A percentile compares a stretch with the other conserved stretches of the same genome.
These are phyloP conservation scores for Brachypterus glaber DNA, from an alignment of 2,888 invertebrate species.

Conservation along the genomic window DNA sequence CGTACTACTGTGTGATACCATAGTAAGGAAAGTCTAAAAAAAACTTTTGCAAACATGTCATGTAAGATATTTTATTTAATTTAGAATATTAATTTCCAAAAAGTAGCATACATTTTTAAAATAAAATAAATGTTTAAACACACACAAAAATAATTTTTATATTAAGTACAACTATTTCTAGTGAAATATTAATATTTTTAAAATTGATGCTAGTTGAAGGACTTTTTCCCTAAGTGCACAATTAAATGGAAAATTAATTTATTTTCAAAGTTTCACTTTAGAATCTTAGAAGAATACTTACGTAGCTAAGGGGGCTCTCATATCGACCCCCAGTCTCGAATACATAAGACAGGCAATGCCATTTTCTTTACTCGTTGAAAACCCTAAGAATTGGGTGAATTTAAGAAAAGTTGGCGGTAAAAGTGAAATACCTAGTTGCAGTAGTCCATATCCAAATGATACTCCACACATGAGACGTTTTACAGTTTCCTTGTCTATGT, in stretches of 20 bases:
- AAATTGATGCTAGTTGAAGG: no score
- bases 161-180: no score
- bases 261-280: no score
- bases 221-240: no score
- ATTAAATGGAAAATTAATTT: no score
- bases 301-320: slow-evolving; percentile 59
- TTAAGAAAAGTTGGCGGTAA: slow-evolving; percentile 54
- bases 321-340: slow-evolving; percentile 51
- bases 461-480: slow-evolving; percentile 56
- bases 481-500: slow-evolving; percentile 45
- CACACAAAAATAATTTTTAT: no score
- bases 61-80: no score
- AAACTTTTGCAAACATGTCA: no score
- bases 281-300: slow-evolving; percentile 31
- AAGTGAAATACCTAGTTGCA: slow-evolving; percentile 57
- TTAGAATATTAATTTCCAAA: no score
- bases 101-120: no score
- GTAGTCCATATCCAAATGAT: slow-evolving; percentile 60
- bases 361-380: slow-evolving; percentile 51
- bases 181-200: no score
- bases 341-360: slow-evolving; percentile 52
- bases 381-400: slow-evolving; percentile 55
- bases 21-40: slow-evolving; percentile 45
- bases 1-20: slow-evolving; percentile 63
- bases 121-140: no score